Conservation (phyloP, 2,888 invertebrate species). For the Lepidochrysops patricia region DNA sequence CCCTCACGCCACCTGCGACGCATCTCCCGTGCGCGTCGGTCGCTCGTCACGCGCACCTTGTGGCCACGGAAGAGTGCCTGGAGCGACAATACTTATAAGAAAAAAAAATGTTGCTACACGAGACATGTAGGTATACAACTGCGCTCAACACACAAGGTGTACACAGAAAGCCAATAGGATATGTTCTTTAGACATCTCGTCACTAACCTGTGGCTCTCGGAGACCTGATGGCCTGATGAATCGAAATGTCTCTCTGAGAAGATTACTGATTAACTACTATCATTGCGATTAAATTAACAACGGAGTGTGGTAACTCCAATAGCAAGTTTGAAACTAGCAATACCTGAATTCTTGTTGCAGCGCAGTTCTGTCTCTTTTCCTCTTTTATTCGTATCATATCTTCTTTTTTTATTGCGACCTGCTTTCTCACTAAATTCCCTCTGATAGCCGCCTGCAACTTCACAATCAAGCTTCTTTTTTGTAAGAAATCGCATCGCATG, state of each 20-base stretch:
- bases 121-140: too few species aligned
- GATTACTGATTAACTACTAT: too few species aligned
- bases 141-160: too few species aligned
- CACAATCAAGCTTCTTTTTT: conserved; percentile 40
- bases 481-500: conserved; percentile 44
- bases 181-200: too few species aligned
- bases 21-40: conserved; percentile 38
- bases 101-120: too few species aligned
- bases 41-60: conserved; percentile 37
- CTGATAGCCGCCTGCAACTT: conserved; percentile 60
- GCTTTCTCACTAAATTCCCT: conserved; percentile 64
- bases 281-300: too few species aligned
- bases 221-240: too few species aligned
- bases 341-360: conserved; percentile 79
- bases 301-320: too few species aligned
- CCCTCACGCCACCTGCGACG: conserved; percentile 57
- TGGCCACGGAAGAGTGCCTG: conserved; percentile 73
- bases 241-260: too few species aligned
- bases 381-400: conserved; percentile 51
- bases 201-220: too few species aligned
- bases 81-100: background rate
- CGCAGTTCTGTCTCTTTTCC: conserved; percentile 52
- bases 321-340: background rate
- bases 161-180: too few species aligned
- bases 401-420: conserved; percentile 58